Percentiles rank a stretch among this genome's conserved stretches.
These are phyloP conservation scores for Syngnathus typhle DNA, from an alignment of 2,113 vertebrate genomes.

Conservation along the genomic window DNA sequence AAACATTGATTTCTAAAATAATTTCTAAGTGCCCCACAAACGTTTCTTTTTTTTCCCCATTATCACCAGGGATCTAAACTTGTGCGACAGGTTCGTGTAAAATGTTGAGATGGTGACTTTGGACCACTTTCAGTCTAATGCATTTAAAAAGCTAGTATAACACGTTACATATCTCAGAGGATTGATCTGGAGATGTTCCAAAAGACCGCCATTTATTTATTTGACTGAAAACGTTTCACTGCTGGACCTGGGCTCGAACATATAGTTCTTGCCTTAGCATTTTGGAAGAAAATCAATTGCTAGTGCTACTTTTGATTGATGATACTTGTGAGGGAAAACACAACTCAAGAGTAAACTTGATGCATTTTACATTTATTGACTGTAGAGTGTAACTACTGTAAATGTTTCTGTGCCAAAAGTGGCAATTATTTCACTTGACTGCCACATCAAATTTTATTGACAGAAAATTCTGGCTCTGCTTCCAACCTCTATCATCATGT, in stretches of 20 bases:
- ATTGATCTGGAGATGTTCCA: neutral
- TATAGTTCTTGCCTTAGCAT: slow-evolving; percentile 5
- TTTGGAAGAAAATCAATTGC: slow-evolving; percentile 21
- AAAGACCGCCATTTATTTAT: slow-evolving; percentile 16
- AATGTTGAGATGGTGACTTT: too few species aligned
- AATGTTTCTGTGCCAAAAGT: neutral
- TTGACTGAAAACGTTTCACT: neutral
- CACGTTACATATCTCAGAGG: neutral
- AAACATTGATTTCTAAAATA: too few species aligned
- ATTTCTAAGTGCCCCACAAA: too few species aligned
- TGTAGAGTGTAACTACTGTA: neutral
- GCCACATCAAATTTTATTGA: neutral
- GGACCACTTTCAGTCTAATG: too few species aligned
- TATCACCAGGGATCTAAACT: too few species aligned
- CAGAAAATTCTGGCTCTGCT: neutral
- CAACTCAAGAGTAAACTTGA: neutral
- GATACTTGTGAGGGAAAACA: slow-evolving; percentile 18
- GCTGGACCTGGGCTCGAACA: neutral
- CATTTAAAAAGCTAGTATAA: neutral
- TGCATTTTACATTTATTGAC: neutral
- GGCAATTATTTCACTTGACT: neutral
- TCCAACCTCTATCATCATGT: neutral
- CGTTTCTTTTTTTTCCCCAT: too few species aligned
- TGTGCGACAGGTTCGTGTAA: too few species aligned
- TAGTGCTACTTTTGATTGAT: slow-evolving; percentile 2